These are phyloP conservation scores for Aurelia sp. DNA, from an alignment of 30 jellyfish, hydroid and myxozoan species.

Conservation along the genomic window DNA sequence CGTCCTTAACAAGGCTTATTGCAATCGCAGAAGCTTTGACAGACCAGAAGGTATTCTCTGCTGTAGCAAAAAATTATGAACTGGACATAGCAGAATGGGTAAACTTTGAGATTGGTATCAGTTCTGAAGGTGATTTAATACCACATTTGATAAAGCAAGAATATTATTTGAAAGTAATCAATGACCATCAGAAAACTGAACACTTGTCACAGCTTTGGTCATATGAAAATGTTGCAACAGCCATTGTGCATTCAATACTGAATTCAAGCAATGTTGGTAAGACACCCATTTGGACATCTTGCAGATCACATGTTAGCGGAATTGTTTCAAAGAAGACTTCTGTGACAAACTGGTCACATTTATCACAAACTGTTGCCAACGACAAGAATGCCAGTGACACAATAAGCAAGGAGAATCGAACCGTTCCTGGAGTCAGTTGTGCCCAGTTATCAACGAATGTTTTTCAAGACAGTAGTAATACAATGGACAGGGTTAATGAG, in stretches of 20 bases:
- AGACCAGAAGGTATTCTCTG: not conserved
- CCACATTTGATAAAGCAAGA: conserved; percentile 29
- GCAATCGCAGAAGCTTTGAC: conserved; percentile 22
- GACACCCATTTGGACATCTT: not conserved
- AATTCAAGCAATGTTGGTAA: too few relatives aligned
- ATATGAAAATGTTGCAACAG: conserved; percentile 9
- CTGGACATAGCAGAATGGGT: conserved; percentile 13
- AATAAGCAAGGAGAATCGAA: too few relatives aligned
- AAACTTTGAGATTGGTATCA: conserved; percentile 20
- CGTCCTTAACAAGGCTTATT: not conserved
- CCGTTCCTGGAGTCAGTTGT: too few relatives aligned
- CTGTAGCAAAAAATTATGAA: not conserved
- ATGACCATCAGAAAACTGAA: not conserved
- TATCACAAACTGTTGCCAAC: too few relatives aligned
- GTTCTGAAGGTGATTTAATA: conserved; percentile 2
- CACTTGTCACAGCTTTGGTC: not conserved
- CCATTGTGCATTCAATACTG: conserved; percentile 34
- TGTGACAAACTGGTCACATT: too few relatives aligned
- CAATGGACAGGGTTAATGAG: too few relatives aligned
- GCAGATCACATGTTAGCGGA: too few relatives aligned
- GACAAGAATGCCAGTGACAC: too few relatives aligned
- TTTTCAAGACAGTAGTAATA: too few relatives aligned
- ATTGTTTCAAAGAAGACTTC: too few relatives aligned
- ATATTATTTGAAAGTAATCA: conserved; percentile 15
- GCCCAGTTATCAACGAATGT: too few relatives aligned